A percentile compares a stretch with the other conserved stretches of the same genome.
phyloP scores from a whole-genome alignment of 2,888 invertebrate genomes.

The Leptopilina drosophilae region DNA sequence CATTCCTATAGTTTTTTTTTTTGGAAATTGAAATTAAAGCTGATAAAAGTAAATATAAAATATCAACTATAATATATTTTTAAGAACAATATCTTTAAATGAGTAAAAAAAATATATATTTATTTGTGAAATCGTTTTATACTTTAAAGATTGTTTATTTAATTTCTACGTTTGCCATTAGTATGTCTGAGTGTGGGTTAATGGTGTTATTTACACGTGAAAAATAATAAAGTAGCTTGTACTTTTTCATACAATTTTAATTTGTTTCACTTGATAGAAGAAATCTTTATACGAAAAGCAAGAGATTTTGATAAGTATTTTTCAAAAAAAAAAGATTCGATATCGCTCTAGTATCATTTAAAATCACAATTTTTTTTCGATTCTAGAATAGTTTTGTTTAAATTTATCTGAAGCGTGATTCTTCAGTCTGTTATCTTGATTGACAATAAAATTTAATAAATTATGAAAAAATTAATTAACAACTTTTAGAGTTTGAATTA shows the following conservation, averaged over 20 bases:
- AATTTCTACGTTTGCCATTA: conserved; percentile 24
- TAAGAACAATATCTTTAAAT: background rate
- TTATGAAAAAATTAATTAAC: no score
- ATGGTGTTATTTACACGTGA: conserved; percentile 44
- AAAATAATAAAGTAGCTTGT: conserved; percentile 53
- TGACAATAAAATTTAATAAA: no score
- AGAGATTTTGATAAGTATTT: no score
- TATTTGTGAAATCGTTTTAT: background rate
- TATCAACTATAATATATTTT: background rate
- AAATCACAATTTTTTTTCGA: no score
- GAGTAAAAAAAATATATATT: background rate
- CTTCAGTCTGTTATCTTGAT: no score
- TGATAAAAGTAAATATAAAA: background rate
- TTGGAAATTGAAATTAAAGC: background rate
- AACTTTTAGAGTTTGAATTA: no score
- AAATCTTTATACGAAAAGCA: background rate
- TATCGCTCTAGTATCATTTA: no score
- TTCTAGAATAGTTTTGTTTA: no score
- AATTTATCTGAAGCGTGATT: no score
- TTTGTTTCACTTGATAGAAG: background rate
- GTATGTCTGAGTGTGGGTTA: conserved; percentile 12
- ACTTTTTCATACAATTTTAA: conserved; percentile 40
- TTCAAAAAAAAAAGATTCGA: no score
- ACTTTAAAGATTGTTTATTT: conserved; percentile 12
- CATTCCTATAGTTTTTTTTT: background rate